These are phyloP conservation scores for Synanthedon vespiformis DNA, from an alignment of 2,888 invertebrate genomes.

Conservation along the genomic window DNA sequence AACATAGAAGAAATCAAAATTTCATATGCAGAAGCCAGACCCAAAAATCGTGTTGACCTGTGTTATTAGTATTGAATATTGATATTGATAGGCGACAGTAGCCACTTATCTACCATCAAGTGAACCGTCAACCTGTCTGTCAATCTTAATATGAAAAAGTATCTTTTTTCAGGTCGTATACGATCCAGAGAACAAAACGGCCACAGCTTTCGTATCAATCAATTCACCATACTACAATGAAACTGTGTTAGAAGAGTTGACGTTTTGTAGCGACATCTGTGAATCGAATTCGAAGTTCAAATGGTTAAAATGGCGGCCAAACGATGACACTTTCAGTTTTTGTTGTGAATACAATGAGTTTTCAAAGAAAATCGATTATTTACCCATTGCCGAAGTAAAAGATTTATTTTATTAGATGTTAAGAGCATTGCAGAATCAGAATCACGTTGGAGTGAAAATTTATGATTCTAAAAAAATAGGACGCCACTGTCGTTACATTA, in stretches of 20 bases:
- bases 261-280: slow-evolving; percentile 46
- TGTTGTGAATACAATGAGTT: slow-evolving; percentile 47
- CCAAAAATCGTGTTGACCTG: too few species aligned
- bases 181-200: slow-evolving; percentile 25
- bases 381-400: slow-evolving; percentile 23
- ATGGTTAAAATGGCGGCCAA: slow-evolving; percentile 48
- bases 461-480: too few species aligned
- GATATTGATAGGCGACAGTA: too few species aligned
- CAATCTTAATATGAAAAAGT: too few species aligned
- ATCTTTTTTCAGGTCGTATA: slow-evolving; percentile 35
- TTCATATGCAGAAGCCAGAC: too few species aligned
- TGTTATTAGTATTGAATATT: too few species aligned
- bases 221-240: slow-evolving; percentile 44
- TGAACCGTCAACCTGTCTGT: too few species aligned
- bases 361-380: slow-evolving; percentile 13
- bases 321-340: slow-evolving; percentile 48
- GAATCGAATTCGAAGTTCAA: slow-evolving; percentile 20
- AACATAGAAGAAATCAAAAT: too few species aligned
- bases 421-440: too few species aligned
- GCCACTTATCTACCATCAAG: too few species aligned
- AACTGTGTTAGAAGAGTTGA: slow-evolving; percentile 16
- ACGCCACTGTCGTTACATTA: too few species aligned
- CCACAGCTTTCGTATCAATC: slow-evolving; percentile 42
- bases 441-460: too few species aligned
- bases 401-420: slow-evolving; percentile 19